Base-by-base conservation (phyloP, 2,888 invertebrate genomes). In the Drosophila paramelanica region DNA sequence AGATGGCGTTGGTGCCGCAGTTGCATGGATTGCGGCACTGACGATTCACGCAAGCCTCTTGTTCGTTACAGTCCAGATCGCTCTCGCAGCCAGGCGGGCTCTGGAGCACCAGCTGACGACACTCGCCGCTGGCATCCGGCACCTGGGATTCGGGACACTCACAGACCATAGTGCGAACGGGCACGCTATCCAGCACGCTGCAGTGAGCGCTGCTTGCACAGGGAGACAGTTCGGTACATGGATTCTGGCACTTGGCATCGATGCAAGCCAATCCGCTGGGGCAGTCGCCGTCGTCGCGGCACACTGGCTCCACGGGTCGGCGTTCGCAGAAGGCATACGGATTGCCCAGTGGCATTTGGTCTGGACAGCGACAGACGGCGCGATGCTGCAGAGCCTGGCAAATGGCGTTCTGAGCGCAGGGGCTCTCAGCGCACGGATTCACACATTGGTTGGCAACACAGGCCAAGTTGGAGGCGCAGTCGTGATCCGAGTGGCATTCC, bases 1-100 rank as follows among this genome's bases (percentile, higher is more conserved):
- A 98, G 79, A 96, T 94, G 41, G 97, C 96, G 87, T 97, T 96
- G 41, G 94, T 94, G 55, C 98, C 98, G 90, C 98, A 98, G 88
- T 96, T 96, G 91, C 98, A 98, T 13, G 97, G 97, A 85, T 96
- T 96, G 79, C 96, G 94, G 89, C 98, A 98, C 79, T 96, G 95
- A 85, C 97, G 94, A 89, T 97, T 97, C 43, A 97, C 94, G 89
- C 98, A 98, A 10, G 97, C 95, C 91, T 97, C 96, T 74, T 94
- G 94, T 50, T 94, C 94, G 5, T 94, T 93, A 90, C 98, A 98
- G 77, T 98, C 97, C 66, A 94, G 93, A 90, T 98, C 97, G 8
- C 95, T 93, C 17, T 95, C 95, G 89, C 98, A 98, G 50, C 96
- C 96, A 5, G 95, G 93, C 77, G 95, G 95, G 70, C 95, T 94